phyloP scores from a whole-genome alignment of 2,797 vertebrate genomes.

The Siniperca obscura region DNA sequence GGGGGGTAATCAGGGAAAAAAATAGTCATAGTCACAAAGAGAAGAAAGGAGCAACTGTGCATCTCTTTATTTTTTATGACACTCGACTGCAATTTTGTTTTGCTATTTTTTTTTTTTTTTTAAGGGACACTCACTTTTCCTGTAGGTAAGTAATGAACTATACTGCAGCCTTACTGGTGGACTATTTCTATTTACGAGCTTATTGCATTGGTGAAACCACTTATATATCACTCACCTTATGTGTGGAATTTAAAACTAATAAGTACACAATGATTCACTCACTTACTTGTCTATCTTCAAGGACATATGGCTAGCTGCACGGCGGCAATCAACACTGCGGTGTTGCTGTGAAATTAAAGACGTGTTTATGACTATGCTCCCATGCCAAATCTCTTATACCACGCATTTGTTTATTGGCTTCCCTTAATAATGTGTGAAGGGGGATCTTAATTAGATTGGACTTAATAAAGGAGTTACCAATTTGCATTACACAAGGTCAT shows the following conservation, averaged over 20 bases:
- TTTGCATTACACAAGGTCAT: slow-evolving; percentile 79
- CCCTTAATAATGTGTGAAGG: slow-evolving; percentile 79
- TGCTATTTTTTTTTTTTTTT: not conserved
- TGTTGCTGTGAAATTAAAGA: slow-evolving; percentile 76
- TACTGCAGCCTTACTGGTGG: slow-evolving; percentile 8
- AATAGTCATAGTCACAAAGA: slow-evolving; percentile 20
- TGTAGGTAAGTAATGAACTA: slow-evolving; percentile 26
- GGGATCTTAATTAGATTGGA: slow-evolving; percentile 79
- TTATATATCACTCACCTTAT: slow-evolving; percentile 32
- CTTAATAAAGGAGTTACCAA: slow-evolving; percentile 74
- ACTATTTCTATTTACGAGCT: slow-evolving; percentile 19
- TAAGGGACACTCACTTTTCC: slow-evolving; percentile 2
- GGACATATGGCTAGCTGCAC: slow-evolving; percentile 72
- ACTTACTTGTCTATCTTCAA: slow-evolving; percentile 61
- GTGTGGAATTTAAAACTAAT: slow-evolving; percentile 50
- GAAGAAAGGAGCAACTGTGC: slow-evolving; percentile 12
- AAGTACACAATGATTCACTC: slow-evolving; percentile 50
- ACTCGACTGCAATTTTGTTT: not conserved
- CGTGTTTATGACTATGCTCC: slow-evolving; percentile 73
- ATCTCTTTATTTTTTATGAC: slow-evolving; percentile 29
- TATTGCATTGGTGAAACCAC: slow-evolving; percentile 12
- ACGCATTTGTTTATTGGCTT: slow-evolving; percentile 77
- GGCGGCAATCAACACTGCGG: slow-evolving; percentile 66
- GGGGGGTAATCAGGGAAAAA: not conserved
- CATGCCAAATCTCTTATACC: slow-evolving; percentile 73